Conservation (phyloP, 2,797 vertebrate genomes). For the Oreortyx pictus region DNA sequence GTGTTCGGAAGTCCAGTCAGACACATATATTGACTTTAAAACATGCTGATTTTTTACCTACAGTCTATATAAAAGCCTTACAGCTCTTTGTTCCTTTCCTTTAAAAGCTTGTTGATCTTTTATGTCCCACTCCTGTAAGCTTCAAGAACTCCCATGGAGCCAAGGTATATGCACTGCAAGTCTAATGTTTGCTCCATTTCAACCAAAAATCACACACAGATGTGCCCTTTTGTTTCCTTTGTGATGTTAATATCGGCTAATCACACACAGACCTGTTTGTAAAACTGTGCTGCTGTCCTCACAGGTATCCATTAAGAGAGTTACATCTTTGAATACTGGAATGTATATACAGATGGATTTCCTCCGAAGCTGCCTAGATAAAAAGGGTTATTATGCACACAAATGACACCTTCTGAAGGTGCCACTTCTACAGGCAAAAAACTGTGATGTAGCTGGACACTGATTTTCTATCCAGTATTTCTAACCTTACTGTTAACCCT, state of each 20-base stretch:
- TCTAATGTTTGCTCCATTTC: conserved; percentile 3
- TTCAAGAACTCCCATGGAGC: conserved; percentile 13
- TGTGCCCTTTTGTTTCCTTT: conserved; percentile 25
- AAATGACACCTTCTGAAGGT: neutral
- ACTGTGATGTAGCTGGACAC: neutral
- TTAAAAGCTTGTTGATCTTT: conserved; percentile 31
- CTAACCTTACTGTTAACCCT: neutral
- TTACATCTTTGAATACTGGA: neutral
- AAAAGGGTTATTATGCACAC: neutral
- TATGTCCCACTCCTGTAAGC: neutral
- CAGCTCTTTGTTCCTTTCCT: conserved; percentile 6
- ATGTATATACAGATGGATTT: neutral
- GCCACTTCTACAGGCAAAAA: neutral
- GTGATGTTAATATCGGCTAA: conserved; percentile 25
- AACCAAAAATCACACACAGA: neutral
- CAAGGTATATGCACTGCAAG: neutral
- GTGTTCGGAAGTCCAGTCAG: neutral
- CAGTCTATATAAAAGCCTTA: conserved; percentile 9
- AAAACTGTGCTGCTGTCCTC: neutral
- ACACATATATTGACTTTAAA: neutral
- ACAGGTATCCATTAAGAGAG: neutral
- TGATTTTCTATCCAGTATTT: neutral
- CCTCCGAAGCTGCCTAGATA: neutral
- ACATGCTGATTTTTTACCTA: neutral
- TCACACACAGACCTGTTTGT: neutral